phyloP scores from a whole-genome alignment of 1,140 invertebrate genomes.

The Musca vetustissima region DNA sequence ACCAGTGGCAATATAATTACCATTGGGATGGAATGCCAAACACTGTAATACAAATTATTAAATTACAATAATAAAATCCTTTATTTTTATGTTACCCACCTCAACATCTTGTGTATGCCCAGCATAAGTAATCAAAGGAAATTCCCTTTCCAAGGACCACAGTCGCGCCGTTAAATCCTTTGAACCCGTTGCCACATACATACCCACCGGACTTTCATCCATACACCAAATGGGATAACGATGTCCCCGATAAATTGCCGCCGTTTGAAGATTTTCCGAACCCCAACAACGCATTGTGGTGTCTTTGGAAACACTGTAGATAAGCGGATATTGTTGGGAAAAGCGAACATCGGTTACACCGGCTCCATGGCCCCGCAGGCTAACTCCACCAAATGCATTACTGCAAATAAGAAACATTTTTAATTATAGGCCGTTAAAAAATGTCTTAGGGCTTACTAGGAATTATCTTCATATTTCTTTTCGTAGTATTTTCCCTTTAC shows the following conservation, averaged over 20 bases:
- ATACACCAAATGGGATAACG: constrained; percentile 86
- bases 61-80: background rate
- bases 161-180: constrained; percentile 81
- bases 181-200: constrained; percentile 80
- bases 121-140: constrained; percentile 77
- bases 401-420: constrained; percentile 28
- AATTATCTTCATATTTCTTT: constrained; percentile 44
- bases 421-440: background rate
- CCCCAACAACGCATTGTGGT: constrained; percentile 74
- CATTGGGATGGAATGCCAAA: constrained; percentile 81
- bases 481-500: constrained; percentile 34
- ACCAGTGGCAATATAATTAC: constrained; percentile 76
- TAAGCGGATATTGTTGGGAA: constrained; percentile 59
- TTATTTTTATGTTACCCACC: constrained; percentile 54
- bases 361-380: constrained; percentile 71
- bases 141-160: constrained; percentile 80
- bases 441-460: constrained; percentile 36
- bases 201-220: constrained; percentile 71
- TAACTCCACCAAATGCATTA: constrained; percentile 60
- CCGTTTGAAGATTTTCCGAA: constrained; percentile 67
- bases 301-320: constrained; percentile 78
- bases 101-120: constrained; percentile 84
- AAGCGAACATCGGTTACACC: constrained; percentile 74
- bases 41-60: constrained; percentile 41
- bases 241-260: constrained; percentile 76